Conservation (phyloP, 2,797 vertebrate species). For the Linurgus olivaceus region DNA sequence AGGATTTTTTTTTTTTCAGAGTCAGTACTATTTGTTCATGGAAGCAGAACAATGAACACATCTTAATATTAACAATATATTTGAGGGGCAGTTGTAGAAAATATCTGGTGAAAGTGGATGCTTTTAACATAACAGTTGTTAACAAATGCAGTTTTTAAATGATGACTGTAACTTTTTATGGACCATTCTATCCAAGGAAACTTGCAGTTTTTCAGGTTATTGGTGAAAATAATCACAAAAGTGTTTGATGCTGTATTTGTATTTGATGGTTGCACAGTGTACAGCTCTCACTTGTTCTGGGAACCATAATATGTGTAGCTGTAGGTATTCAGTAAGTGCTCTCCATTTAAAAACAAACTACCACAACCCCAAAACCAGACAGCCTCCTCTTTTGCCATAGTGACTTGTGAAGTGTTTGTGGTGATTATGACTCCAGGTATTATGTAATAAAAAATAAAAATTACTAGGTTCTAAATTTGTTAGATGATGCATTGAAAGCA, state of each 20-base stretch:
- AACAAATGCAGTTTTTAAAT: neutral
- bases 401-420: neutral
- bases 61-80: neutral
- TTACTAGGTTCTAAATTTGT: neutral
- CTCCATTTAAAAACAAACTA: neutral
- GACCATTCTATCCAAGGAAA: neutral
- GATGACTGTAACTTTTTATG: neutral
- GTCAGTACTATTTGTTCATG: neutral
- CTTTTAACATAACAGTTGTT: neutral
- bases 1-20: neutral
- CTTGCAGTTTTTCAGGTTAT: neutral
- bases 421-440: neutral
- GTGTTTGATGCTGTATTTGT: neutral
- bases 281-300: neutral
- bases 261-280: neutral
- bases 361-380: neutral
- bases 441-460: neutral
- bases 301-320: neutral
- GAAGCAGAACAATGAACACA: neutral
- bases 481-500: neutral
- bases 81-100: neutral
- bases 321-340: neutral
- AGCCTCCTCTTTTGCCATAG: neutral
- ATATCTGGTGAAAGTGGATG: neutral
- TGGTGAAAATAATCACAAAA: neutral